Percentiles rank a stretch among this genome's conserved stretches.
phyloP scores from a whole-genome alignment of 2,797 vertebrate species.

The Sebastiscus tertius region DNA sequence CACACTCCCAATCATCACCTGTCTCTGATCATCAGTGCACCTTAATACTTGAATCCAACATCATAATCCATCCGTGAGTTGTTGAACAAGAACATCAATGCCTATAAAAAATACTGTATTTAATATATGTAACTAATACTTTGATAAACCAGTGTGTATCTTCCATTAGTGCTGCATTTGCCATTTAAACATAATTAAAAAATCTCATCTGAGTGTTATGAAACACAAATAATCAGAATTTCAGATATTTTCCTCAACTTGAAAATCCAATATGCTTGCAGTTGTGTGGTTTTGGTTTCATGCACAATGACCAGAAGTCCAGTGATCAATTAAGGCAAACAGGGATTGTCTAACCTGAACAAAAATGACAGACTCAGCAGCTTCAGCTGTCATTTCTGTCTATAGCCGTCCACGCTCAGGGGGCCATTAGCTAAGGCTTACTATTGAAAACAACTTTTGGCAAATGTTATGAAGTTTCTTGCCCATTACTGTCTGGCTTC shows the following conservation, averaged over 20 bases:
- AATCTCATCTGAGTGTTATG: neutral
- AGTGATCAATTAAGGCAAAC: neutral
- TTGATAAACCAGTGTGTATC: neutral
- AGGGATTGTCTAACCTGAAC: neutral
- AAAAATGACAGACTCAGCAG: neutral
- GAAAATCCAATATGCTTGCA: neutral
- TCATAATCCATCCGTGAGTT: constrained; percentile 14
- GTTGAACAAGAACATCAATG: neutral
- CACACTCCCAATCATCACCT: neutral
- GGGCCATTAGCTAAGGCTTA: neutral
- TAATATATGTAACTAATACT: neutral
- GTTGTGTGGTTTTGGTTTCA: neutral
- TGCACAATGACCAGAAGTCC: neutral
- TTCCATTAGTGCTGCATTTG: neutral
- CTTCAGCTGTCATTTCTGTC: neutral
- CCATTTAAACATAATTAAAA: neutral
- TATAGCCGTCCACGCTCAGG: neutral
- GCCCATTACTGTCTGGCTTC: constrained; percentile 10
- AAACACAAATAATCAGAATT: neutral
- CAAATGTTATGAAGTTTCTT: constrained; percentile 4
- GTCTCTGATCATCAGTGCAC: constrained; percentile 33
- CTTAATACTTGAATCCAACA: constrained; percentile 57
- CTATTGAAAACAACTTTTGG: constrained; percentile 7
- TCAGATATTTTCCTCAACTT: neutral
- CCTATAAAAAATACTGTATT: neutral